These are phyloP conservation scores for Drosophila micromelanica DNA, from an alignment of 1,140 invertebrate genomes.

Conservation along the genomic window DNA sequence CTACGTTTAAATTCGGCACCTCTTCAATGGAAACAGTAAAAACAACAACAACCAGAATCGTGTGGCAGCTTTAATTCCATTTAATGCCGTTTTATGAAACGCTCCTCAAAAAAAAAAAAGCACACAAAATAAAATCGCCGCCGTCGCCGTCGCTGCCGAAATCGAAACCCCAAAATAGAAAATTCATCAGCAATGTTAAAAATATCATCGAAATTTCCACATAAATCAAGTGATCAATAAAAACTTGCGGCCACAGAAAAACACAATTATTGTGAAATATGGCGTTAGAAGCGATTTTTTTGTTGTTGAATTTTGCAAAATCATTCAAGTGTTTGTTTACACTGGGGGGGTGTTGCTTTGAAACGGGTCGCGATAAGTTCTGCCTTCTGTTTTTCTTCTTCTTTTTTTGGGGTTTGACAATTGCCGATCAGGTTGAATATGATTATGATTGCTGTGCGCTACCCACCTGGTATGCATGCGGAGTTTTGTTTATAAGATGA, in stretches of 20 bases:
- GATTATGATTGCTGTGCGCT: slow-evolving; percentile 8
- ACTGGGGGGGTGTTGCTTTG: slow-evolving; percentile 15
- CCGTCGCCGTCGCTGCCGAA: slow-evolving; percentile 20
- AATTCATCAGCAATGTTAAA: slow-evolving; percentile 70
- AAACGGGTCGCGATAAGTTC: neutral
- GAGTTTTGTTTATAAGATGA: neutral
- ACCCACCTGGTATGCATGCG: neutral
- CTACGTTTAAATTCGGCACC: slow-evolving; percentile 42
- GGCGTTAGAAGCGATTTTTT: slow-evolving; percentile 14
- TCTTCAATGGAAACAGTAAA: slow-evolving; percentile 53
- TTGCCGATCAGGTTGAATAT: slow-evolving; percentile 13
- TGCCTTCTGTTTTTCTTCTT: neutral
- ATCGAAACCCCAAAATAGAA: slow-evolving; percentile 61
- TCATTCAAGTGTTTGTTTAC: slow-evolving; percentile 50
- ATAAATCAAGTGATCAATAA: slow-evolving; percentile 72
- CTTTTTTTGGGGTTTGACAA: slow-evolving; percentile 10
- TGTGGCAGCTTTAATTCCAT: slow-evolving; percentile 66
- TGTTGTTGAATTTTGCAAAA: slow-evolving; percentile 24
- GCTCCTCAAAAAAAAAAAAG: slow-evolving; percentile 17
- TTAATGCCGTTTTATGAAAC: slow-evolving; percentile 69
- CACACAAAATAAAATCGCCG: slow-evolving; percentile 22
- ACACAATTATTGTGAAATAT: slow-evolving; percentile 53
- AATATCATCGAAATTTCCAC: slow-evolving; percentile 62
- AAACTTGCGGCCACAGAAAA: slow-evolving; percentile 19
- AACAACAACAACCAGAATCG: slow-evolving; percentile 15